phyloP scores from a whole-genome alignment of 2,888 invertebrate genomes.

The Formica aserva region DNA sequence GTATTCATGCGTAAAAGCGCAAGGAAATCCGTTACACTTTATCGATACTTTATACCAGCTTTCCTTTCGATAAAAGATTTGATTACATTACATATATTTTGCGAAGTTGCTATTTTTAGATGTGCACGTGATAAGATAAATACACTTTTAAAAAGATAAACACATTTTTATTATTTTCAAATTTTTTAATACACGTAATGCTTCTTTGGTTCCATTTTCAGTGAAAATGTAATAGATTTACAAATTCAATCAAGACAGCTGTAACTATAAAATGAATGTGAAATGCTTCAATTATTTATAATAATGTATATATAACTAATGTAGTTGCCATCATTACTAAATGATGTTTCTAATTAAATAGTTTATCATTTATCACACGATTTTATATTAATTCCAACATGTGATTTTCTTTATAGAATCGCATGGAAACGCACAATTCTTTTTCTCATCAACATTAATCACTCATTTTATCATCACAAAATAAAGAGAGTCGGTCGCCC shows the following conservation, averaged over 20 bases:
- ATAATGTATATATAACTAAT: background rate
- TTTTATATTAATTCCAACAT: background rate
- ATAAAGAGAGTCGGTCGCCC: constrained; percentile 22
- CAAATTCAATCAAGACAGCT: background rate
- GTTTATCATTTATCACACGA: background rate
- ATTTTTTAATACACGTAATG: background rate
- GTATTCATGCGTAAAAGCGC: constrained; percentile 61
- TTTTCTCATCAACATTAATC: background rate
- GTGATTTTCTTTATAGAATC: background rate
- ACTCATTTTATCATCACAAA: too few species aligned
- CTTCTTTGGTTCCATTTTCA: background rate
- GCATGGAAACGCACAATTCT: background rate
- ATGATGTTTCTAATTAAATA: background rate
- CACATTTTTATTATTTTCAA: background rate
- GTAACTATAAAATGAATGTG: background rate
- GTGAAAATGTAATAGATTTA: background rate
- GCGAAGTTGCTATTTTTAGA: background rate
- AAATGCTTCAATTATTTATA: background rate
- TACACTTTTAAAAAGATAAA: background rate
- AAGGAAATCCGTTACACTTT: constrained; percentile 58
- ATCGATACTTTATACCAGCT: constrained; percentile 34
- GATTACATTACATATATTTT: constrained; percentile 18
- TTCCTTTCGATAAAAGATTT: constrained; percentile 24
- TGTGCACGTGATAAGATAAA: background rate
- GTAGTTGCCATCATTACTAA: background rate